Conservation (phyloP, 1,140 invertebrate species). For the Protaetia brevitarsis region DNA sequence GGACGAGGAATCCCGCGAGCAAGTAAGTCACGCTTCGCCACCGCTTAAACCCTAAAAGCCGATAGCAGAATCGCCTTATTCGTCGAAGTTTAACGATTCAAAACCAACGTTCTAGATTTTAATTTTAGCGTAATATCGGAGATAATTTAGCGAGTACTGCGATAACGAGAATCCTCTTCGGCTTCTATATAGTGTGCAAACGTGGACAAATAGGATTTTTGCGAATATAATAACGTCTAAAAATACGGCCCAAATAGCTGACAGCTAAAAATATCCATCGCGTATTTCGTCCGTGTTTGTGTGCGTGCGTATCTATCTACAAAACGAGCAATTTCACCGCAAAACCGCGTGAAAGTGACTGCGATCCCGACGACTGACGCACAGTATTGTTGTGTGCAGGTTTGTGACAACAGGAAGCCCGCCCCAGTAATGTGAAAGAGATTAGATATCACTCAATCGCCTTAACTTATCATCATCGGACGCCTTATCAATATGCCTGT, state of each 20-base stretch:
- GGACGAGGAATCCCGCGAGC: too few species aligned
- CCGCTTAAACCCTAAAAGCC: too few species aligned
- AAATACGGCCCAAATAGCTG: slow-evolving; percentile 13
- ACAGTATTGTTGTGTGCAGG: too few species aligned
- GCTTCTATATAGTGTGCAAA: not conserved
- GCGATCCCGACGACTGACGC: too few species aligned
- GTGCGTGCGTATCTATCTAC: not conserved
- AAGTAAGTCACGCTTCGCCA: too few species aligned
- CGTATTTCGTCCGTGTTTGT: not conserved
- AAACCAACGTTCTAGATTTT: too few species aligned
- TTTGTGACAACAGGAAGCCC: not conserved
- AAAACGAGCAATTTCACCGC: not conserved
- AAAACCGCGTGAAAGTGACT: too few species aligned
- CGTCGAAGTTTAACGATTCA: too few species aligned
- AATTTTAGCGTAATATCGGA: too few species aligned
- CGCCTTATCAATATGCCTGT: slow-evolving; percentile 54
- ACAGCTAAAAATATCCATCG: slow-evolving; percentile 9
- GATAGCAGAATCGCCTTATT: too few species aligned
- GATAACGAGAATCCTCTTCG: not conserved
- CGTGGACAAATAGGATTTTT: not conserved
- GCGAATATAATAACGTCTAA: not conserved
- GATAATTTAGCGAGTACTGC: not conserved
- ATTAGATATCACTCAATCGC: not conserved
- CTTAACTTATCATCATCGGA: not conserved
- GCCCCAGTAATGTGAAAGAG: not conserved